These are phyloP conservation scores for Leptonema lineaticorne DNA, from an alignment of 1,140 invertebrate species.

Conservation along the genomic window DNA sequence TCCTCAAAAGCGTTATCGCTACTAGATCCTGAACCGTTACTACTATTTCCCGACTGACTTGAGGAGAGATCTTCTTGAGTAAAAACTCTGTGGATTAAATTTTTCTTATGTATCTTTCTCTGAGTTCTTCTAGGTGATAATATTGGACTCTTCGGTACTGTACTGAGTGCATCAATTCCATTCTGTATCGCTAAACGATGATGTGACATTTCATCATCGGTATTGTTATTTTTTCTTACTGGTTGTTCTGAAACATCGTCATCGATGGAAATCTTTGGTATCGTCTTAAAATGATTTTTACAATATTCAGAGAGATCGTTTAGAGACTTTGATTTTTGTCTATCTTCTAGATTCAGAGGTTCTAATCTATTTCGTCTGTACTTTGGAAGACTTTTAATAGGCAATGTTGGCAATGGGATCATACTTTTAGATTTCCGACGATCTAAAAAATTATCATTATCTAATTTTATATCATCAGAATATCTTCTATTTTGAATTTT, in stretches of 20 bases:
- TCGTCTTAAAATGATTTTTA: constrained; percentile 27
- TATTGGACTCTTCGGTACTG: constrained; percentile 17
- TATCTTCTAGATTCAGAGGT: constrained; percentile 34
- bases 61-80: constrained; percentile 10
- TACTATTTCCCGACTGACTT: constrained; percentile 41
- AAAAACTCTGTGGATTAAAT: not conserved
- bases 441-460: constrained; percentile 43
- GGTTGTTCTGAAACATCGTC: not conserved
- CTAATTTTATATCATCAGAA: not conserved
- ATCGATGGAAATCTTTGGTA: not conserved
- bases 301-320: constrained; percentile 55
- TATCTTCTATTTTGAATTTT: not conserved
- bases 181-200: constrained; percentile 11
- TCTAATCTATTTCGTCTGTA: constrained; percentile 10
- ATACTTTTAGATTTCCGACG: constrained; percentile 40
- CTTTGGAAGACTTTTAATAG: constrained; percentile 26
- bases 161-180: constrained; percentile 7
- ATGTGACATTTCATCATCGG: not conserved
- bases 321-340: constrained; percentile 54
- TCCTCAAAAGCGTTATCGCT: constrained; percentile 45
- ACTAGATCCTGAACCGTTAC: constrained; percentile 46
- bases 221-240: not conserved
- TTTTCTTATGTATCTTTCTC: constrained; percentile 24
- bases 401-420: constrained; percentile 34
- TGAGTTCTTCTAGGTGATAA: constrained; percentile 9